Evolutionary conservation across 2,113 vertebrate species (phyloP).

Genomic region (Eurypyga helias): DNA sequence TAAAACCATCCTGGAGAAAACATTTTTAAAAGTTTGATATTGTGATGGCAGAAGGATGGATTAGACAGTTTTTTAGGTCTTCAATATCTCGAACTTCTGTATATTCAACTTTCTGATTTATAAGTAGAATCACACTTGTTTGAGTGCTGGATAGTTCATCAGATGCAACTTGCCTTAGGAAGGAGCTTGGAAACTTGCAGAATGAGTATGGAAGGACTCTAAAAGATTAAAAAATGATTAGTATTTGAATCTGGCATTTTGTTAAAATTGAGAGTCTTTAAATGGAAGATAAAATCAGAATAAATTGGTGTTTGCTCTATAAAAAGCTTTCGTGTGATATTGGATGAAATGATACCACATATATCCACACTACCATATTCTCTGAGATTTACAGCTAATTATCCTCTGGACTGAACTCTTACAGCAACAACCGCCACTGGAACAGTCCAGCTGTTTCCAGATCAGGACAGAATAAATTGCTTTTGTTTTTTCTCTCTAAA

Average conservation of each 20-base stretch:
- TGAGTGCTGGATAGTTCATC: background rate
- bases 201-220: fast-evolving
- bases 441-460: background rate
- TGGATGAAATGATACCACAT: background rate
- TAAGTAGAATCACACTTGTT: background rate
- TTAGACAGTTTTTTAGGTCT: background rate
- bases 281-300: background rate
- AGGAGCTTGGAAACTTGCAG: background rate
- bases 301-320: background rate
- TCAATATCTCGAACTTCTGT: background rate
- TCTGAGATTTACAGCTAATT: background rate
- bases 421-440: background rate
- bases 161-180: background rate
- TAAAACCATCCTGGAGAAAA: background rate
- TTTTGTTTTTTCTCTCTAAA: background rate
- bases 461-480: background rate
- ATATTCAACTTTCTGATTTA: background rate
- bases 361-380: fast-evolving
- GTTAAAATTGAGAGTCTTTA: background rate
- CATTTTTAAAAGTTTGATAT: background rate
- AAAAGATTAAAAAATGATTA: background rate
- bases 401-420: background rate
- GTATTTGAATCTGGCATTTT: background rate
- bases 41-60: background rate
- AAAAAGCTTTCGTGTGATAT: fast-evolving